Conservation (phyloP, 1,140 invertebrate genomes). For the Eubasilissa regina region DNA sequence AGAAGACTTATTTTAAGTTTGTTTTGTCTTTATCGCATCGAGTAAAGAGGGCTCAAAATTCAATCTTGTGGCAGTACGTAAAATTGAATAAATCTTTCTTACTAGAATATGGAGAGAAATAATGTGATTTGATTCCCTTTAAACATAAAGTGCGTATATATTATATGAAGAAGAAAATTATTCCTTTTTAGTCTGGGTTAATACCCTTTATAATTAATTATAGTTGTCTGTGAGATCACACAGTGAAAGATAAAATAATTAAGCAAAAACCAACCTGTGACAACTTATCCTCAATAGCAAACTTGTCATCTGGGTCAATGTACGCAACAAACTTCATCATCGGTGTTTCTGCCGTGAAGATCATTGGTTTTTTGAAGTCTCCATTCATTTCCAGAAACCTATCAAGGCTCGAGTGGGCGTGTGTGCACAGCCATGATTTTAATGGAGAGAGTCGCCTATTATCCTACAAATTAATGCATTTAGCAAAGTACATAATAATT, state of each 20-base stretch:
- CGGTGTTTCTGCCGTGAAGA: conserved; percentile 90
- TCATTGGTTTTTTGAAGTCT: conserved; percentile 82
- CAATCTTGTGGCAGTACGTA: no score
- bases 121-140: no score
- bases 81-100: no score
- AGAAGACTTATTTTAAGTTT: neutral
- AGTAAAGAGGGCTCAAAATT: no score
- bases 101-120: no score
- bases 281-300: conserved; percentile 91
- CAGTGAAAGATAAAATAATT: neutral
- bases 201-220: no score
- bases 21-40: no score
- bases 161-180: no score
- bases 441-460: conserved; percentile 90
- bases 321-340: conserved; percentile 91
- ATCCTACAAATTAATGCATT: conserved; percentile 69
- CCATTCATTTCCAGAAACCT: conserved; percentile 86
- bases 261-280: conserved; percentile 80
- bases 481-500: no score
- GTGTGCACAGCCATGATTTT: conserved; percentile 91
- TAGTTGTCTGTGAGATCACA: no score
- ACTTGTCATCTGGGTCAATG: conserved; percentile 94
- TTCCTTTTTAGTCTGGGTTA: no score
- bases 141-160: no score
- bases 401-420: conserved; percentile 85